These are phyloP conservation scores for Lepidocyrtoides sp. DNA, from an alignment of 2,888 invertebrate genomes.

Conservation along the genomic window DNA sequence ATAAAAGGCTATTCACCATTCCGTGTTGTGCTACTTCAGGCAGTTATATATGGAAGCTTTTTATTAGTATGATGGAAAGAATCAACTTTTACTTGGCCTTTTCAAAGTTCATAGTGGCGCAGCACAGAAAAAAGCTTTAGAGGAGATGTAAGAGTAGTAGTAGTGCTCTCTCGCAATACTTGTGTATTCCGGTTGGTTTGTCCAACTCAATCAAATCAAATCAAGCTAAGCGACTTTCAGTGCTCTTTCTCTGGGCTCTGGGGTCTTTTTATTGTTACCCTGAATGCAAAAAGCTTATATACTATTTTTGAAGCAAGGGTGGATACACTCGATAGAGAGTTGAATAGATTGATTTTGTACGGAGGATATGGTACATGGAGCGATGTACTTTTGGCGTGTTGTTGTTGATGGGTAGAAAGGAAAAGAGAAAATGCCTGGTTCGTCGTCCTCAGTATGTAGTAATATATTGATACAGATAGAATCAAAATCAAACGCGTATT, in stretches of 20 bases:
- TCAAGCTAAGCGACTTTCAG: slow-evolving; percentile 85
- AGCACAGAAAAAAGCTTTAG: background rate
- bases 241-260: slow-evolving; percentile 76
- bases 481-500: slow-evolving; percentile 64
- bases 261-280: slow-evolving; percentile 63
- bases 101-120: slow-evolving; percentile 41
- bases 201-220: slow-evolving; percentile 84
- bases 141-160: background rate
- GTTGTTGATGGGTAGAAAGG: background rate
- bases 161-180: background rate
- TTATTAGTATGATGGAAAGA: slow-evolving; percentile 41
- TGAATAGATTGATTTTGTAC: slow-evolving; percentile 59
- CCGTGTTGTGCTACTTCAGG: background rate
- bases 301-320: background rate
- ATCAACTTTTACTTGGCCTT: slow-evolving; percentile 75
- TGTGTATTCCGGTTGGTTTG: slow-evolving; percentile 77
- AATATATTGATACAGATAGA: background rate
- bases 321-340: background rate
- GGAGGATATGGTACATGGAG: slow-evolving; percentile 6
- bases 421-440: background rate
- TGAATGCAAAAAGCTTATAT: slow-evolving; percentile 7
- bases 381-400: slow-evolving; percentile 44
- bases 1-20: too few relatives aligned
- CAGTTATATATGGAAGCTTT: background rate
- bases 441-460: background rate